A percentile compares a stretch with the other conserved stretches of the same genome.
phyloP scores from a whole-genome alignment of 2,113 vertebrate species.

The Tetrax tetrax region DNA sequence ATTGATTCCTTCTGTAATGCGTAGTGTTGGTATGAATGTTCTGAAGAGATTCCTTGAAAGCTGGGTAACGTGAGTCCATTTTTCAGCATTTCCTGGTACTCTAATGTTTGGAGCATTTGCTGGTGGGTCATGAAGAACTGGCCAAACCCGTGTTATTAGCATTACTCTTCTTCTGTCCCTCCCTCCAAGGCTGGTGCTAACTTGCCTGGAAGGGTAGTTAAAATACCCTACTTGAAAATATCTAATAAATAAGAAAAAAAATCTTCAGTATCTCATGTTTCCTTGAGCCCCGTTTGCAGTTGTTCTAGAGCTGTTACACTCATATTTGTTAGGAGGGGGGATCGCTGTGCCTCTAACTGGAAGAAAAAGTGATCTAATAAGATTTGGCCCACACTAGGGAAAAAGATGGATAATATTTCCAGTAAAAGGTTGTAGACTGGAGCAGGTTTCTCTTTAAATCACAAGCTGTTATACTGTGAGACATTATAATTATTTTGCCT shows the following conservation, averaged over 20 bases:
- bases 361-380: not conserved
- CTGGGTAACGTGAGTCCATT: not conserved
- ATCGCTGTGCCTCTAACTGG: not conserved
- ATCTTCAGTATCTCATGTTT: not conserved
- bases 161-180: not conserved
- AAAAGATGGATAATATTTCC: constrained; percentile 14
- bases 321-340: not conserved
- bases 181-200: not conserved
- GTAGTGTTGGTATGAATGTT: not conserved
- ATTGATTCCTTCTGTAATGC: not conserved
- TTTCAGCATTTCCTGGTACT: not conserved
- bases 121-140: not conserved
- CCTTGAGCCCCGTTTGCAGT: not conserved
- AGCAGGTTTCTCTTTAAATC: not conserved
- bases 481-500: not conserved
- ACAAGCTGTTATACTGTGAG: not conserved
- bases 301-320: not conserved
- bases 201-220: not conserved
- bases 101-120: not conserved
- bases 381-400: not conserved
- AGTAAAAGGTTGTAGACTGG: not conserved
- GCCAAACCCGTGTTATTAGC: not conserved
- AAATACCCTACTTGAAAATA: not conserved
- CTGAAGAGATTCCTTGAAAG: not conserved
- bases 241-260: not conserved